These are phyloP conservation scores for Rhyacophila brunnea DNA, from an alignment of 1,140 invertebrate genomes.

Conservation along the genomic window DNA sequence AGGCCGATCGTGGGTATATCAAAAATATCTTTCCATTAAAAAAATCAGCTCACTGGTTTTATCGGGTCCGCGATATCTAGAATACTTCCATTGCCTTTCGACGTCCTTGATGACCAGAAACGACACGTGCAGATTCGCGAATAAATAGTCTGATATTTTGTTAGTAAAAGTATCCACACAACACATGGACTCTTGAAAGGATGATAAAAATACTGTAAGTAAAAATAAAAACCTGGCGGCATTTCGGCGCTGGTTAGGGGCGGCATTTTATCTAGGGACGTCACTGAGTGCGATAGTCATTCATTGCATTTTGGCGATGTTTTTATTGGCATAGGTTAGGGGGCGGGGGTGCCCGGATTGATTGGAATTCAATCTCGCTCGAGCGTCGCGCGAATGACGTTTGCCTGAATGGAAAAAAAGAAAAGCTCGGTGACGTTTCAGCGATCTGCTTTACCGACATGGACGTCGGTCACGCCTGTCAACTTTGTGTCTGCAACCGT, in stretches of 20 bases:
- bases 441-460: neutral
- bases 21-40: neutral
- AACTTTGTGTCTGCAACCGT: neutral
- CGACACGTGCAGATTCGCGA: too few species aligned
- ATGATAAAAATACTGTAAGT: too few species aligned
- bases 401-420: conserved; percentile 17
- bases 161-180: too few species aligned
- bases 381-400: conserved; percentile 30
- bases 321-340: conserved; percentile 20
- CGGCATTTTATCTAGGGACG: too few species aligned
- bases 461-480: conserved; percentile 10
- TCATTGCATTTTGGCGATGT: conserved; percentile 14
- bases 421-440: conserved; percentile 8
- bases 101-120: too few species aligned
- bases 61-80: too few species aligned
- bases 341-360: conserved; percentile 14
- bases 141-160: too few species aligned
- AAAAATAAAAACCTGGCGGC: too few species aligned
- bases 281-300: conserved; percentile 1
- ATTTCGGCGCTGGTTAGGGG: too few species aligned
- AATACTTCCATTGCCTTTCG: too few species aligned
- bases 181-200: too few species aligned
- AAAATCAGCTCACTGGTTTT: too few species aligned
- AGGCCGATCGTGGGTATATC: neutral
- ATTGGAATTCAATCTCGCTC: conserved; percentile 33